Evolutionary conservation across 2,113 vertebrate species (phyloP).

Genomic region (Pseudopipra pipra): DNA sequence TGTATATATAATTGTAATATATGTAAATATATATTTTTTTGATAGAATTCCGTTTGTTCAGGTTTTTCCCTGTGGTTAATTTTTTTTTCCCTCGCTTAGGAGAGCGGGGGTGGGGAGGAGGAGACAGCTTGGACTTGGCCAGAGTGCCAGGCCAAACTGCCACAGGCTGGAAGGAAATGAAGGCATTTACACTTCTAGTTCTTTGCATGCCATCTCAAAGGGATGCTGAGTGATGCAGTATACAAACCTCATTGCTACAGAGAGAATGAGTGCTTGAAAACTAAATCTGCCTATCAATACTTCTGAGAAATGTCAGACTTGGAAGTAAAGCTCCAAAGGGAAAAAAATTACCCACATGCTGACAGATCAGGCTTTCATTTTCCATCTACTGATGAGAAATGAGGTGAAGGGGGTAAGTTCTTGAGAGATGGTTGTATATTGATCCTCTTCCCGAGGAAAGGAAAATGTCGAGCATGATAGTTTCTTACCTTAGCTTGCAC

Average conservation of each 20-base stretch:
- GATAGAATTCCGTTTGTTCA: too few relatives aligned
- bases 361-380: constrained; percentile 28
- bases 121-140: too few relatives aligned
- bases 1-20: too few relatives aligned
- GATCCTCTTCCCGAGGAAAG: not conserved
- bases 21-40: too few relatives aligned
- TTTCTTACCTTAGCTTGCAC: not conserved
- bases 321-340: not conserved
- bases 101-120: too few relatives aligned
- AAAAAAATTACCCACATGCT: not conserved
- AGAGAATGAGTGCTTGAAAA: not conserved
- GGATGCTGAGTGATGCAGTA: constrained; percentile 9
- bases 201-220: not conserved
- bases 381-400: not conserved
- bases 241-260: not conserved
- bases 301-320: not conserved
- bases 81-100: too few relatives aligned
- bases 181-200: not conserved
- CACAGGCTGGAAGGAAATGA: not conserved
- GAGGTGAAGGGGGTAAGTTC: not conserved
- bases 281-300: constrained; percentile 3
- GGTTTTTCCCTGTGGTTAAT: too few relatives aligned
- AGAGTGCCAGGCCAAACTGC: too few relatives aligned
- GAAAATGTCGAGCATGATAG: not conserved
- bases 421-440: not conserved